phyloP scores from a whole-genome alignment of 2,797 vertebrate genomes.

The Cyclura pinguis region DNA sequence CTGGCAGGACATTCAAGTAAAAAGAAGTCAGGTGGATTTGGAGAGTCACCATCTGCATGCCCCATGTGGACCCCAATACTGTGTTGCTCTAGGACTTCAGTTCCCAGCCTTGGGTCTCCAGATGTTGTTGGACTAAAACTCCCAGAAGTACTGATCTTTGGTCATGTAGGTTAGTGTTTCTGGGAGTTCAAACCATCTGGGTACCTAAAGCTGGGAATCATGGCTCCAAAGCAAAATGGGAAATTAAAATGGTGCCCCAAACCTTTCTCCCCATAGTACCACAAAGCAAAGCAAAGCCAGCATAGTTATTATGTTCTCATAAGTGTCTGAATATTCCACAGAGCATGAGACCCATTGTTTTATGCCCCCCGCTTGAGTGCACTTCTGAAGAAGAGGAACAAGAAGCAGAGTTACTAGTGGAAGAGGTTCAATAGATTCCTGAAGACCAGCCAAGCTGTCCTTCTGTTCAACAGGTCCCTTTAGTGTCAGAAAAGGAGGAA shows the following conservation, averaged over 20 bases:
- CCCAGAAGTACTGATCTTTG: neutral
- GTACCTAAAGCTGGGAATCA: neutral
- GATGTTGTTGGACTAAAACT: neutral
- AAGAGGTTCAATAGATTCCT: too few relatives aligned
- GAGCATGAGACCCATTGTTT: neutral
- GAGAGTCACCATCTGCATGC: neutral
- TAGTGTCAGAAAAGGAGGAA: neutral
- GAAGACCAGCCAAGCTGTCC: too few relatives aligned
- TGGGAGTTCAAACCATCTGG: neutral
- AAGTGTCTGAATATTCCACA: neutral
- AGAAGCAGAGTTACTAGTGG: neutral
- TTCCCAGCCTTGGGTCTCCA: neutral
- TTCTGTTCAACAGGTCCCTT: too few relatives aligned
- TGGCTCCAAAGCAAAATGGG: neutral
- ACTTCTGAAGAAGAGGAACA: neutral
- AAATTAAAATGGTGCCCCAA: neutral
- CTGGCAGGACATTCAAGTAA: neutral
- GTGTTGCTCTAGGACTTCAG: neutral
- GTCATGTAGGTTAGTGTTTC: neutral
- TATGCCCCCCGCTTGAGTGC: neutral
- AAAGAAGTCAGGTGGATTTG: neutral
- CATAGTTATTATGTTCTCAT: neutral
- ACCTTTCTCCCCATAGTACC: neutral
- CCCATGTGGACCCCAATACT: too few relatives aligned
- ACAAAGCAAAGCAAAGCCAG: too few relatives aligned